Evolutionary conservation across 2,888 invertebrate species (phyloP).

Genomic region (Strigamia transsilvanica): DNA sequence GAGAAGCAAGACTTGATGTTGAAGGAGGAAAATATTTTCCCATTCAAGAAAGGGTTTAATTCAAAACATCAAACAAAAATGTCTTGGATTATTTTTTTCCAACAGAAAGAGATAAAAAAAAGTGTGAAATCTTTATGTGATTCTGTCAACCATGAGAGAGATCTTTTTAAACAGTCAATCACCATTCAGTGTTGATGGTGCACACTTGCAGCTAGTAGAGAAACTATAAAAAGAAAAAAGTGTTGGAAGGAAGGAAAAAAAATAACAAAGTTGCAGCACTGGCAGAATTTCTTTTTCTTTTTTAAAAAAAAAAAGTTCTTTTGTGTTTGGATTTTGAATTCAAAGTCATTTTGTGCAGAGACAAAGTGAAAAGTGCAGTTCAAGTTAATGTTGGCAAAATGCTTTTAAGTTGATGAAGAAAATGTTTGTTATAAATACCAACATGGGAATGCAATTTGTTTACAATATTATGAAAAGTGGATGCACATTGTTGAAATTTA

Average conservation of each 20-base stretch:
- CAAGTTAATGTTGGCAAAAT: constrained; percentile 10
- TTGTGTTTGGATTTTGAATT: constrained; percentile 13
- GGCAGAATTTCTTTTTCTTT: neutral
- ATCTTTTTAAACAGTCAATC: constrained; percentile 26
- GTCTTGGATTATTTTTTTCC: neutral
- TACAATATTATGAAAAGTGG: neutral
- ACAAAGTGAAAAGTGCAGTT: neutral
- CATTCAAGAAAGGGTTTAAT: neutral
- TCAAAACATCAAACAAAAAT: neutral
- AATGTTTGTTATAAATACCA: neutral
- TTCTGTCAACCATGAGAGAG: constrained; percentile 11
- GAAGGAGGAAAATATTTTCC: neutral
- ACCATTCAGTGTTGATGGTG: constrained; percentile 30
- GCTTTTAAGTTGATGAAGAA: constrained; percentile 16
- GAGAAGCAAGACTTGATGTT: neutral
- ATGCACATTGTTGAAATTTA: neutral
- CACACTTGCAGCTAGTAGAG: constrained; percentile 11
- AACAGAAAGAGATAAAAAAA: neutral
- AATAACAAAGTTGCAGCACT: neutral
- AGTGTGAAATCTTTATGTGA: constrained; percentile 8
- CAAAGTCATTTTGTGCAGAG: constrained; percentile 15
- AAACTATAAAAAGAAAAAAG: neutral
- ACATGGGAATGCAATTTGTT: neutral
- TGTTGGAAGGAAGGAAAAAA: neutral
- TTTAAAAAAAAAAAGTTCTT: neutral